These are phyloP conservation scores for Hylaeus anthracinus DNA, from an alignment of 1,140 invertebrate species.

Conservation along the genomic window DNA sequence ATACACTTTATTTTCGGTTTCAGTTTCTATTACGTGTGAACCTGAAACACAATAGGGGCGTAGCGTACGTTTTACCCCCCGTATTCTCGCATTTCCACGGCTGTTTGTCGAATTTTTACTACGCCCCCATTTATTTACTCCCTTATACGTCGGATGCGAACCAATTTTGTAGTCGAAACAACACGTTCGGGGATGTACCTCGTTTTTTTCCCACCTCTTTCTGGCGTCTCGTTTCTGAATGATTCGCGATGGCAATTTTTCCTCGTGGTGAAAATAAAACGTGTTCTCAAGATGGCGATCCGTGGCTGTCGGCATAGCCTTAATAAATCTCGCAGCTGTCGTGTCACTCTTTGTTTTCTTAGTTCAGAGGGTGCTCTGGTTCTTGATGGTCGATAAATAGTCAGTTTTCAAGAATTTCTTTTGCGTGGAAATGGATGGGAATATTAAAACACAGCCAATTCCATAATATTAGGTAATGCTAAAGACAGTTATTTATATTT, in stretches of 20 bases:
- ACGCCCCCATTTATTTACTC: neutral
- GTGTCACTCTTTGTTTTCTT: slow-evolving; percentile 23
- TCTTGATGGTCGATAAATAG: neutral
- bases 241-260: slow-evolving; percentile 18
- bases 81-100: too few species aligned
- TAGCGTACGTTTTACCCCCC: neutral
- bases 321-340: slow-evolving; percentile 37
- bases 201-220: neutral
- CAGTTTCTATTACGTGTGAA: neutral
- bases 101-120: neutral
- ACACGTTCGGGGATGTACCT: neutral
- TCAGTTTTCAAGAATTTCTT: too few species aligned
- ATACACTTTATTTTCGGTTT: neutral
- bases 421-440: too few species aligned
- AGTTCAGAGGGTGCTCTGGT: slow-evolving; percentile 21
- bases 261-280: slow-evolving; percentile 31
- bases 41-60: neutral
- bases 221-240: neutral
- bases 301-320: neutral
- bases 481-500: too few species aligned
- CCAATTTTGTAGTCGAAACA: neutral
- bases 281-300: slow-evolving; percentile 3
- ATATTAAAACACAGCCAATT: too few species aligned
- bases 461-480: too few species aligned
- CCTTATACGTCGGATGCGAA: neutral